Base-by-base conservation (phyloP, 2,797 vertebrate species). In the Silurus lanzhouensis region DNA sequence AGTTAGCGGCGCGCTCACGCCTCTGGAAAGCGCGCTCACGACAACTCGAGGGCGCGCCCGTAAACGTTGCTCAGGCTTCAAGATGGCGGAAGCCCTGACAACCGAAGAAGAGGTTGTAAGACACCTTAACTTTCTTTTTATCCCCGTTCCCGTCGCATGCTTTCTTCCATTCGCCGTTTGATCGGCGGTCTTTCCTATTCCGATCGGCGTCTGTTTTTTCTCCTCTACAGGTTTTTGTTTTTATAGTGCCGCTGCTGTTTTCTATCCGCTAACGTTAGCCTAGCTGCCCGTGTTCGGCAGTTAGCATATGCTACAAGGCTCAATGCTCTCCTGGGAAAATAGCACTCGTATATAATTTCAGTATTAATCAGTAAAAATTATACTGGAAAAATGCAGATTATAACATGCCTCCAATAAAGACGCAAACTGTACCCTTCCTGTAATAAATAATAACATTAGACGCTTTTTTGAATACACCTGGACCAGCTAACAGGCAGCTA, bases 51-150 rank as follows among this genome's bases (percentile, higher is more conserved):
- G 93, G 94, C 94, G 95, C 92, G 93, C 91, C 93, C 92, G 93
- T 89, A 93, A 94, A 95, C 93, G 95, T 93, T 94, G 94, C 93
- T 90, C 93, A 94, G 95, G 94, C 95, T 95, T 95, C 94, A 96
- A 96, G 94, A 96, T 96, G 96, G 96, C 95, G 95, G 95, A 96
- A 95, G 95, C 95, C 94, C 93, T 96, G 94, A 96, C 96, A 94
- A 92, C 93, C 93, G 94, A 95, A 93, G 96, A 96, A 93, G 94
- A 95, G 93, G 95, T 95, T 95, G 96, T 96, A 94, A 96, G 95
- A 82, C 78, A 88, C 79, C 91, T 85, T 92, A 90, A 76, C 85
- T 80, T 38, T 82, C 88, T 61, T 58, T 82, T 88, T 66, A 38
- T 38, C 38, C 38, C 38, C 38, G 31, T 57, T 77, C 10, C 22